Evolutionary conservation across 1,140 invertebrate genomes (phyloP).

Genomic region (Adelges cooleyi): DNA sequence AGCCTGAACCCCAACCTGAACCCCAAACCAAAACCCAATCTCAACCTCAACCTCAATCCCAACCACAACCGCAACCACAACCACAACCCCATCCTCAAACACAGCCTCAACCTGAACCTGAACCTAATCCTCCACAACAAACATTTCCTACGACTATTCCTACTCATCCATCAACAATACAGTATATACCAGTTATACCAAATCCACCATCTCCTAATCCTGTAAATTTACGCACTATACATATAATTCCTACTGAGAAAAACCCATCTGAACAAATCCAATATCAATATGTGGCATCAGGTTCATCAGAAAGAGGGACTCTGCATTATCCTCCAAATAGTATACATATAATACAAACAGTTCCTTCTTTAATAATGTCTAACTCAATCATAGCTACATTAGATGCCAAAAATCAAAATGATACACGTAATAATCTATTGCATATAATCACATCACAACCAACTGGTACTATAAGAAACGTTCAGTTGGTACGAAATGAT

Average conservation of each 20-base stretch:
- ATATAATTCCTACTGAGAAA: conserved; percentile 22
- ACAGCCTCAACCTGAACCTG: conserved; percentile 12
- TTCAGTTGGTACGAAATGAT: conserved; percentile 28
- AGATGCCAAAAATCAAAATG: conserved; percentile 31
- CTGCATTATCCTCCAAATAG: conserved; percentile 35
- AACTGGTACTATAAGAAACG: conserved; percentile 26
- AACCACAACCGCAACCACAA: conserved; percentile 34
- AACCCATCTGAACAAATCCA: conserved; percentile 29
- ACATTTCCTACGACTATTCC: conserved; percentile 35
- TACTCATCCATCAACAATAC: conserved; percentile 35
- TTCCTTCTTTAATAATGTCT: conserved; percentile 34
- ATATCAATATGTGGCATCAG: conserved; percentile 30
- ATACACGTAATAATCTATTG: conserved; percentile 29
- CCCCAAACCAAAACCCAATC: conserved; percentile 32
- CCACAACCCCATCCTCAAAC: conserved; percentile 35
- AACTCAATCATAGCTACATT: conserved; percentile 32
- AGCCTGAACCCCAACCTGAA: conserved; percentile 9
- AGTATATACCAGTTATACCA: conserved; percentile 31
- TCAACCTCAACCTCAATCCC: conserved; percentile 21
- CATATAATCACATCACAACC: conserved; percentile 29
- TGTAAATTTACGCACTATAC: conserved; percentile 27
- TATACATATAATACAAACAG: conserved; percentile 33
- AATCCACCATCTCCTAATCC: conserved; percentile 26
- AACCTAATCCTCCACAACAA: conserved; percentile 29
- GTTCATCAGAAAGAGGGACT: conserved; percentile 30